Evolutionary conservation across 2,113 vertebrate species (phyloP), one percentile per base, ranked within the genome.

Genomic region (Bothrops jararaca): DNA sequence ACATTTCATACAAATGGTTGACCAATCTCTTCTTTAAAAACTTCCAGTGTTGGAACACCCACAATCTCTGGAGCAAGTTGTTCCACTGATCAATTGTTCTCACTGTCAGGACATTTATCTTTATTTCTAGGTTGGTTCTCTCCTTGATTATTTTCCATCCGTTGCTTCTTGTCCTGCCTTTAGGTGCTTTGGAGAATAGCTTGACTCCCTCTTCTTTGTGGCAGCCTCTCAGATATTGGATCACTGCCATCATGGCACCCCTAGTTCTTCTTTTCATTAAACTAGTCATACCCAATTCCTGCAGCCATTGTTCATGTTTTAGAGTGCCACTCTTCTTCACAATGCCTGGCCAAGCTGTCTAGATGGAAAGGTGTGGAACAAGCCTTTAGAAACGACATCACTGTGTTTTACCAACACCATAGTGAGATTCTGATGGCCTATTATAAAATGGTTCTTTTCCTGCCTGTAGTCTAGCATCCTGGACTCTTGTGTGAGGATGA

Each of bases 401-500:
- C 6, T 5, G 6, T 34, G 39, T 53, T 86, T 89, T 24, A 64
- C 53, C 7, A 86, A n/a, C 24, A n/a, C 53, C 45, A 69, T 26
- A 50, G 86, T 10, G 42, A 20, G 42, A 39, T n/a, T 2, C 54
- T 80, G 1, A 23, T 0, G 12, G 3, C 3, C 0, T 4, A 15
- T 20, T 22, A 90, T 74, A 56, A 85, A 34, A 48, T 60, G 23
- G 74, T 69, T 29, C 24, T 56, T 85, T 7, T 12, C 3, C 11
- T 23, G 5, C 23, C 5, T 24, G 0, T 52, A 26, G 4, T 23
- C 24, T 11, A 7, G 39, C 4, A 20, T 1, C 1, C 10, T 86
- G 89, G 74, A 90, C 88, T 54, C 93, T 90, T 94, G 0, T 92
- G 92, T 48, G 29, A 58, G 91, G 86, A 90, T 88, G 96, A 69